Percentiles rank a stretch among this genome's conserved stretches.
phyloP scores from a whole-genome alignment of 2,888 invertebrate genomes.

The Dione vanillae region DNA sequence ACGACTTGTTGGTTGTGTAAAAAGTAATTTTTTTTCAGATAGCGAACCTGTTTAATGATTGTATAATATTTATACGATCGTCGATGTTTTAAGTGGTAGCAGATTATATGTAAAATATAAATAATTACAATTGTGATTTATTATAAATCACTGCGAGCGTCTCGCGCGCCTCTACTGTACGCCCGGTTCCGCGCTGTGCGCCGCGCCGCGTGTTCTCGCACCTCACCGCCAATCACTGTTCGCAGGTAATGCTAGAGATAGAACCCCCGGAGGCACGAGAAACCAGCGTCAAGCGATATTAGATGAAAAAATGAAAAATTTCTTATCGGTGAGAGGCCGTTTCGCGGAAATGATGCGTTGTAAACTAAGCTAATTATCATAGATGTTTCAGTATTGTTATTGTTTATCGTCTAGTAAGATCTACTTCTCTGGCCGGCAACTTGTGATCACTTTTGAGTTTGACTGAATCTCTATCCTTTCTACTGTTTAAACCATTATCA shows the following conservation, averaged over 20 bases:
- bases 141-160: conserved; percentile 56
- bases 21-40: conserved; percentile 59
- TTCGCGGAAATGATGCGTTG: conserved; percentile 68
- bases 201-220: conserved; percentile 50
- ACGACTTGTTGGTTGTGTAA: conserved; percentile 28
- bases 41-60: conserved; percentile 47
- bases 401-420: conserved; percentile 63
- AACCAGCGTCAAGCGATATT: conserved; percentile 94
- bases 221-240: conserved; percentile 80
- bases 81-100: conserved; percentile 4
- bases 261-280: conserved; percentile 86
- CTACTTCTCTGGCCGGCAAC: conserved; percentile 71
- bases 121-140: conserved; percentile 5
- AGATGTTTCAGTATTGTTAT: conserved; percentile 73
- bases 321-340: conserved; percentile 92
- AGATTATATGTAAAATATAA: conserved; percentile 1
- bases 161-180: conserved; percentile 66
- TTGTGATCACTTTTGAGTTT: conserved; percentile 71
- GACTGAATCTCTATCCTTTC: conserved; percentile 50
- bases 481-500: conserved; percentile 44
- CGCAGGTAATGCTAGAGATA: conserved; percentile 85
- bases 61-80: conserved; percentile 9
- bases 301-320: conserved; percentile 97
- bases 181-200: conserved; percentile 62
- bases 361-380: conserved; percentile 74